Evolutionary conservation across 1,140 invertebrate species (phyloP), one percentile per base, ranked within the genome.

Genomic region (Tetramorium parvispinum): DNA sequence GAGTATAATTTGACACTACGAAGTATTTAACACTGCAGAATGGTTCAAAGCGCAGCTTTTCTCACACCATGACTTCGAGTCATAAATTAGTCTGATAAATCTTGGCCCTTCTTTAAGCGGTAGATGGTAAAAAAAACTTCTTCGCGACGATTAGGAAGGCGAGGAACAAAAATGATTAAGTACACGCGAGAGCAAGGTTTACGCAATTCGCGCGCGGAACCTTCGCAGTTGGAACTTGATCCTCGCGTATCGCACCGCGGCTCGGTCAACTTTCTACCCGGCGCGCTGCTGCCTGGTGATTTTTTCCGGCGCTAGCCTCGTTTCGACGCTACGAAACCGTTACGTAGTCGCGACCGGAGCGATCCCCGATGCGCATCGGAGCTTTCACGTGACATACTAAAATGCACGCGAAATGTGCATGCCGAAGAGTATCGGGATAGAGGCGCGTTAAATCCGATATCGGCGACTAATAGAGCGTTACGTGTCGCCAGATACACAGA

Each of bases 341-440:
- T 89, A 89, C 51, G 66, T 46, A 37, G 61, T 16, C 51, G 83
- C 76, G 83, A 40, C 78, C 49, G 81, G 65, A 76, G 40, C 70
- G 53, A 53, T 75, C 85, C 85, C 75, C 88, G 88, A 88, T 82
- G 55, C 85, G 63, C 89, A 61, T 46, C 73, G 85, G 43, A 77
- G 81, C 89, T 90, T 90, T 90, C 89, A 90, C 89, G 81, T 90
- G 89, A 82, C 89, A 90, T 53, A 90, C 89, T 90, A 90, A 89
- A 90, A 85, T 57, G 65, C 53, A 24, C 53, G 65, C 85, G 88
- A 88, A 77, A 89, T 59, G 71, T 83, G 85, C 85, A 51, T 81
- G 75, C 46, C 79, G 24, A 11, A 4, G 27, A 11, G 7, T 18
- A 53, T 49, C 53, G 51, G 24, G 32, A 70, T 27, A 11, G 51